Percentiles rank a stretch among this genome's conserved stretches.
Conservation (phyloP, 2,888 invertebrate species). For the Eupithecia dodoneata region DNA sequence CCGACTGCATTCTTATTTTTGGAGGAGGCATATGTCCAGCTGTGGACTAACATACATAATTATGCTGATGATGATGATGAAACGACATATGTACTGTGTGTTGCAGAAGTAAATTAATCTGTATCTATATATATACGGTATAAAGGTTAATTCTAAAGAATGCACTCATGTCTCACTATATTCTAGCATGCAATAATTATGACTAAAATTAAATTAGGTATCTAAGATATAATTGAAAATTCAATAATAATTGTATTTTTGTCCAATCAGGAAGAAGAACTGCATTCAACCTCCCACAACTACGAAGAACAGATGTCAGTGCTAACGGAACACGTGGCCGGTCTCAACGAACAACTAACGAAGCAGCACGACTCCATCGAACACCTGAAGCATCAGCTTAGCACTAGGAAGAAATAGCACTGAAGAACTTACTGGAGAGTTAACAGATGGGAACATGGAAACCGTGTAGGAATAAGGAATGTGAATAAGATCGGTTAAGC, state of each 20-base stretch:
- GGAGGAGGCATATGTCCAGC: too few relatives aligned
- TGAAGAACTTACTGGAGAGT: neutral
- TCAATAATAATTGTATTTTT: neutral
- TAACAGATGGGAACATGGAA: neutral
- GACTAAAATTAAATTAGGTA: too few relatives aligned
- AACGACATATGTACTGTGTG: too few relatives aligned
- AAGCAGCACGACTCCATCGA: slow-evolving; percentile 92
- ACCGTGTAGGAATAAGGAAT: neutral
- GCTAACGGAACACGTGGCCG: slow-evolving; percentile 86
- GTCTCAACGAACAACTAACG: slow-evolving; percentile 92
- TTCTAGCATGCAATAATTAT: too few relatives aligned
- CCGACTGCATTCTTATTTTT: too few relatives aligned
- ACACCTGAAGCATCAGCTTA: slow-evolving; percentile 85
- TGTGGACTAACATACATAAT: too few relatives aligned
- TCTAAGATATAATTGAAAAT: too few relatives aligned
- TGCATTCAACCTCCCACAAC: slow-evolving; percentile 85
- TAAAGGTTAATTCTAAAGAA: too few relatives aligned
- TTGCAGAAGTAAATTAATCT: too few relatives aligned
- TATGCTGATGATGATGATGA: too few relatives aligned
- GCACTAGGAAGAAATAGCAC: slow-evolving; percentile 75
- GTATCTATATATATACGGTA: too few relatives aligned
- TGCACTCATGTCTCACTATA: too few relatives aligned
- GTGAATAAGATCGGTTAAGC: neutral
- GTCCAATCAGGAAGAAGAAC: slow-evolving; percentile 82
- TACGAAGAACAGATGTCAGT: slow-evolving; percentile 87